Evolutionary conservation across 2,797 vertebrate species (phyloP).

Genomic region (Aplochiton taeniatus): DNA sequence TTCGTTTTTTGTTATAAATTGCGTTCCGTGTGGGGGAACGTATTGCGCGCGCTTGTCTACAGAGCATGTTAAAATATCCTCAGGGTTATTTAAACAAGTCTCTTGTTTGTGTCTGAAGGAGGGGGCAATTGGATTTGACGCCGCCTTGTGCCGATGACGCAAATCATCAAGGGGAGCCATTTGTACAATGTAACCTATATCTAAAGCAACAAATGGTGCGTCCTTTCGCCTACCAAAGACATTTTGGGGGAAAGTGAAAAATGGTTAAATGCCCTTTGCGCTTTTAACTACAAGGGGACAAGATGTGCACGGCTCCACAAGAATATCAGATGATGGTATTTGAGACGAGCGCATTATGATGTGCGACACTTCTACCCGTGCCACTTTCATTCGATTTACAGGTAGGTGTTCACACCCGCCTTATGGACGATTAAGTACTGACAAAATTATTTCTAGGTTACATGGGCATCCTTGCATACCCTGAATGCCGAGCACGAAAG

Average conservation of each 20-base stretch:
- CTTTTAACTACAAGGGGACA: conserved; percentile 13
- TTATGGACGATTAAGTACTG: not conserved
- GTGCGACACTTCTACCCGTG: conserved; percentile 31
- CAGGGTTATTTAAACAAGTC: no score
- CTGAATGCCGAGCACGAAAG: conserved; percentile 1
- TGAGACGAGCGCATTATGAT: conserved; percentile 61
- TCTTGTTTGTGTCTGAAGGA: not conserved
- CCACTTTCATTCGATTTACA: conserved; percentile 57
- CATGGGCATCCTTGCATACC: conserved; percentile 3
- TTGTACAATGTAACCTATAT: conserved; percentile 65
- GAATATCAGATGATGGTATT: conserved; percentile 67
- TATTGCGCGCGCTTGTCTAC: no score
- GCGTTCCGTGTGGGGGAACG: no score
- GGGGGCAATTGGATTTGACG: conserved; percentile 36
- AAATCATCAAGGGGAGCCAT: conserved; percentile 56
- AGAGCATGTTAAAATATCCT: no score
- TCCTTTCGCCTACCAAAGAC: not conserved
- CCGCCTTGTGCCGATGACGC: conserved; percentile 70
- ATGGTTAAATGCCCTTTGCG: conserved; percentile 8
- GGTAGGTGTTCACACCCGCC: conserved; percentile 48
- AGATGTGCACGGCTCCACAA: conserved; percentile 5
- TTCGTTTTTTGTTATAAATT: no score
- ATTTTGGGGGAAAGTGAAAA: not conserved
- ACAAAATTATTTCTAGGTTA: not conserved
- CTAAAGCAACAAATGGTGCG: conserved; percentile 57